Conservation (phyloP, 92 coral and sea anemone species). For the Palythoa grandiflora region DNA sequence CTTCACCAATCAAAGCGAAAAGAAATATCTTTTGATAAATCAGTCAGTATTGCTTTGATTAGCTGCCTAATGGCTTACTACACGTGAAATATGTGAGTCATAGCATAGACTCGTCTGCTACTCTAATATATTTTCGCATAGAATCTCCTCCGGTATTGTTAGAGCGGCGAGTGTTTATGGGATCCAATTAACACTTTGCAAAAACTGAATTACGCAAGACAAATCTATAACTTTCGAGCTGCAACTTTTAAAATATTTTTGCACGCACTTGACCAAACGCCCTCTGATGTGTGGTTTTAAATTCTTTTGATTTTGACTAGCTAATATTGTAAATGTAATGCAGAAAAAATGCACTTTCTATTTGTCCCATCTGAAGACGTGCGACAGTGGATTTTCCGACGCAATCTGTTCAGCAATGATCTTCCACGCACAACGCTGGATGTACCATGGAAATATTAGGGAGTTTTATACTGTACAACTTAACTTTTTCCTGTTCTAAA, state of each 20-base stretch:
- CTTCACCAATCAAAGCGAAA: constrained; percentile 12
- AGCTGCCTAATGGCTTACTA: neutral
- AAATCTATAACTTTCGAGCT: neutral
- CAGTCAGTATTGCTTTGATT: constrained; percentile 22
- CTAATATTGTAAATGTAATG: neutral
- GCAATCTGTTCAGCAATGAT: neutral
- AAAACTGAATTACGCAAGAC: neutral
- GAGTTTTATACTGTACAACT: neutral
- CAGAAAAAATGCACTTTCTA: neutral
- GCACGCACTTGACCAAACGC: constrained; percentile 17
- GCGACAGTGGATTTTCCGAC: neutral
- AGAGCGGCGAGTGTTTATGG: constrained; percentile 18
- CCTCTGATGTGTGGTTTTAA: constrained; percentile 19
- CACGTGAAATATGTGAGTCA: neutral
- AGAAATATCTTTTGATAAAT: neutral
- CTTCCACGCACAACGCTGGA: neutral
- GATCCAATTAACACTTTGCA: constrained; percentile 27
- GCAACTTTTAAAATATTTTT: neutral
- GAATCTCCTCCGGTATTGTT: neutral
- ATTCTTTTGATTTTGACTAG: neutral
- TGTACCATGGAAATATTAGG: neutral
- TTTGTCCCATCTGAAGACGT: neutral
- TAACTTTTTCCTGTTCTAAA: neutral
- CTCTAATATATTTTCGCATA: neutral
- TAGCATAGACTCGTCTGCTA: neutral